Evolutionary conservation across 2,888 invertebrate genomes (phyloP).

Genomic region (Subacronicta megacephala): DNA sequence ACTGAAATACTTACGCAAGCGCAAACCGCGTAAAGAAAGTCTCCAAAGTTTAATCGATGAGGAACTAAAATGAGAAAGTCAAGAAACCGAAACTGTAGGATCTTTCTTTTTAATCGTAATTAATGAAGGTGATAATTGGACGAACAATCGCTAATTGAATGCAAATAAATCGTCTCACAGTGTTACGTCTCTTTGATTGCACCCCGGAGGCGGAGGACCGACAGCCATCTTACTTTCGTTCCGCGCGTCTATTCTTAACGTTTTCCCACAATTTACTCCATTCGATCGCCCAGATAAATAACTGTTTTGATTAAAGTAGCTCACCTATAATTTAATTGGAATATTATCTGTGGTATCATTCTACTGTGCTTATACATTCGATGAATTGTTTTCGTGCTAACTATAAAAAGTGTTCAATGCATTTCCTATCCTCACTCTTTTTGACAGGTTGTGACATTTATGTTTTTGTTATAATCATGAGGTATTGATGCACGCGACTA

Average conservation of each 20-base stretch:
- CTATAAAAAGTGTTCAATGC: neutral
- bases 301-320: constrained; percentile 41
- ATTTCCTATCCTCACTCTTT: constrained; percentile 18
- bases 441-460: constrained; percentile 22
- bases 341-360: constrained; percentile 14
- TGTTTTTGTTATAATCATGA: constrained; percentile 63
- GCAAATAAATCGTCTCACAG: constrained; percentile 44
- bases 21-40: constrained; percentile 5
- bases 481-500: constrained; percentile 71
- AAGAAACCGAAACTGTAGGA: constrained; percentile 13
- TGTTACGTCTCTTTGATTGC: constrained; percentile 52
- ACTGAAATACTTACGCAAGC: no score
- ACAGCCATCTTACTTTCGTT: constrained; percentile 77
- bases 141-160: constrained; percentile 46
- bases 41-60: neutral
- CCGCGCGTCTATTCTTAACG: constrained; percentile 75
- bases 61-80: neutral
- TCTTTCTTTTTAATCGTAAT: constrained; percentile 18
- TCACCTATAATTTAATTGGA: constrained; percentile 34
- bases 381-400: constrained; percentile 5
- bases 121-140: constrained; percentile 30
- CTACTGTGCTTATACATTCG: neutral
- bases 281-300: constrained; percentile 68
- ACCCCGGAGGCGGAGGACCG: constrained; percentile 58
- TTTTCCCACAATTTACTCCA: constrained; percentile 79